Conservation (phyloP, 2,113 vertebrate genomes). For the Elanus axillaris region DNA sequence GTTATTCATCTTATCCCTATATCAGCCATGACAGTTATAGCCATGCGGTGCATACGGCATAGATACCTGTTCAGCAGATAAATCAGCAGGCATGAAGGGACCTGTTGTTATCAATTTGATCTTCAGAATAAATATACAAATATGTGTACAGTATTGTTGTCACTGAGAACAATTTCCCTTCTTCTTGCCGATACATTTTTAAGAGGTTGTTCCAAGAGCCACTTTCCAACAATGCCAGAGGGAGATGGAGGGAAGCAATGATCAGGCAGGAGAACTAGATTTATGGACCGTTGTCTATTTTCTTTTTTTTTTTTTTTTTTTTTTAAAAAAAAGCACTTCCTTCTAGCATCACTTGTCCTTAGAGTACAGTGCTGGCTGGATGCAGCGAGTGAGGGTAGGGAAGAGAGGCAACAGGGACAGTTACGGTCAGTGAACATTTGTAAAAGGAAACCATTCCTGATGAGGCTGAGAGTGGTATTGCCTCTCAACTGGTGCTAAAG, state of each 20-base stretch:
- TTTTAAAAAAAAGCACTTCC: not conserved
- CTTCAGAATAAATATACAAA: conserved; percentile 54
- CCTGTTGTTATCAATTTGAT: conserved; percentile 75
- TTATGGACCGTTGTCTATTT: conserved; percentile 30
- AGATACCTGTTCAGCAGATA: conserved; percentile 67
- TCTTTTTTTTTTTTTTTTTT: not conserved
- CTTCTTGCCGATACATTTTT: not conserved
- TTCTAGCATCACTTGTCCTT: not conserved
- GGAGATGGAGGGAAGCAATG: conserved; percentile 4
- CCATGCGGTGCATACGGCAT: not conserved
- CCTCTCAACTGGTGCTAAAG: conserved; percentile 21
- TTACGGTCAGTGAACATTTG: not conserved
- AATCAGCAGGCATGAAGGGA: conserved; percentile 67
- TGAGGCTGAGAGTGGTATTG: not conserved
- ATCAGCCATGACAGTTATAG: conserved; percentile 71
- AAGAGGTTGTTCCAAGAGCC: conserved; percentile 12
- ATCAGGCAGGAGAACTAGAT: conserved; percentile 26
- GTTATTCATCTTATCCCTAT: conserved; percentile 74
- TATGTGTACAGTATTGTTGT: conserved; percentile 21
- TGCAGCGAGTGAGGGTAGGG: not conserved
- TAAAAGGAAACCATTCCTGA: conserved; percentile 4
- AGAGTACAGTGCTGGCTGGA: not conserved
- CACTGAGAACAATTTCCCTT: conserved; percentile 5
- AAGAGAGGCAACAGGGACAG: not conserved
- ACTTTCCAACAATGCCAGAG: conserved; percentile 9